Percentiles rank a stretch among this genome's conserved stretches.
phyloP scores from a whole-genome alignment of 2,888 invertebrate species.

The Chrysomela aeneicollis region DNA sequence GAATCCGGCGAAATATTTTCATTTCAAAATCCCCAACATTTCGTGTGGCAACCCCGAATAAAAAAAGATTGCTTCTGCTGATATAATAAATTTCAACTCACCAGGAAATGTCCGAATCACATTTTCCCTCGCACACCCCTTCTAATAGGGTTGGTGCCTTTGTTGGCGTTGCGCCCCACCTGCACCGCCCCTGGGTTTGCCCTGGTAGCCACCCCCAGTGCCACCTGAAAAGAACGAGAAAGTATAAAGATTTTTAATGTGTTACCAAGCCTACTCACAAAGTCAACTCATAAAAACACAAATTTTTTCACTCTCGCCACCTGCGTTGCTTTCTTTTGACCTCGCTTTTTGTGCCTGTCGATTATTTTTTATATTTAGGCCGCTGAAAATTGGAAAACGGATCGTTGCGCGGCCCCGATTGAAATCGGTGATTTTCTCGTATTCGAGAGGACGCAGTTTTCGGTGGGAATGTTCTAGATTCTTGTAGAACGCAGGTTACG shows the following conservation, averaged over 20 bases:
- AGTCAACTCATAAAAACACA: conserved; percentile 44
- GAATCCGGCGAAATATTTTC: no score
- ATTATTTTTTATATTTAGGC: conserved; percentile 17
- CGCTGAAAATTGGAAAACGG: conserved; percentile 7
- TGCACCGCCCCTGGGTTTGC: conserved; percentile 70
- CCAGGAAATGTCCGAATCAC: not conserved
- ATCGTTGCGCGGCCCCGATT: conserved; percentile 19
- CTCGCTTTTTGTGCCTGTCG: conserved; percentile 28
- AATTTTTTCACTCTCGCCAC: conserved; percentile 48
- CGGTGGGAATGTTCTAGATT: conserved; percentile 10
- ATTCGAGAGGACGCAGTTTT: conserved; percentile 35
- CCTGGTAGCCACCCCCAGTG: conserved; percentile 66
- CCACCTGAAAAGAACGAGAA: conserved; percentile 56
- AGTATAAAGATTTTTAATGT: conserved; percentile 57
- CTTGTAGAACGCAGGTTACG: conserved; percentile 9
- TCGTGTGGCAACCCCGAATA: no score
- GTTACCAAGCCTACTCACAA: conserved; percentile 55
- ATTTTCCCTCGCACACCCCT: conserved; percentile 18
- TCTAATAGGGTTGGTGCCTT: conserved; percentile 83
- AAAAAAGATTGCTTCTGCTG: no score
- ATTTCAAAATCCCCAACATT: no score
- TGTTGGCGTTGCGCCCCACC: conserved; percentile 75
- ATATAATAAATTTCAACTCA: not conserved
- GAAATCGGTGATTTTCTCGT: not conserved
- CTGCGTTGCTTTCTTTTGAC: conserved; percentile 48